A percentile compares a stretch with the other conserved stretches of the same genome.
Conservation (phyloP, 92 coral and sea anemone species). For the Micromussa lordhowensis region DNA sequence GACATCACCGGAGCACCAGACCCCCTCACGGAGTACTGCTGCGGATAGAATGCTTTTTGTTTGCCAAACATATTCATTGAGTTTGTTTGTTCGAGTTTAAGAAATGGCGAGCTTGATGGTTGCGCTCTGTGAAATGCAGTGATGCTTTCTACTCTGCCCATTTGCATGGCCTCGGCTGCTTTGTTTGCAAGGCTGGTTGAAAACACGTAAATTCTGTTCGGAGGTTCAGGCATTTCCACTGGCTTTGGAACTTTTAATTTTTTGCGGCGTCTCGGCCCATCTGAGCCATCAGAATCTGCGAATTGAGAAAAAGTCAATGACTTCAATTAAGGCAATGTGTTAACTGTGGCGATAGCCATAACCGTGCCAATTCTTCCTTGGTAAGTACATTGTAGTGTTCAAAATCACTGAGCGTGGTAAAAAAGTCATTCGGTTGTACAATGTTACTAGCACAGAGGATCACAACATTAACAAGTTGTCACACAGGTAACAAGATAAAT, state of each 20-base stretch:
- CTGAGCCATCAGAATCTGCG: constrained; percentile 95
- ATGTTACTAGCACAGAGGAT: no score
- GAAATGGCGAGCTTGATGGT: constrained; percentile 82
- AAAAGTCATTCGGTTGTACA: neutral
- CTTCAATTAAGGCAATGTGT: neutral
- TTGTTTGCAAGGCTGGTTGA: constrained; percentile 98
- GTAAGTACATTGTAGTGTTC: no score
- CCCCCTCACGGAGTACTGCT: constrained; percentile 61
- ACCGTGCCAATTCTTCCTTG: no score
- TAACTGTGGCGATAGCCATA: neutral
- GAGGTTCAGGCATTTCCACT: constrained; percentile 79
- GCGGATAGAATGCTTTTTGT: constrained; percentile 78
- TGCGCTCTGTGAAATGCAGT: constrained; percentile 93
- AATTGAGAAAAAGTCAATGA: neutral
- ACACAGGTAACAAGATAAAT: no score
- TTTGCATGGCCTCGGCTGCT: constrained; percentile 95
- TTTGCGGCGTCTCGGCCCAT: constrained; percentile 86
- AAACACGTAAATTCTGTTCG: constrained; percentile 90
- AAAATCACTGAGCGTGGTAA: neutral
- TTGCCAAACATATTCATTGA: constrained; percentile 73
- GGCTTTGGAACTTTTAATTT: constrained; percentile 68
- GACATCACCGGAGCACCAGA: constrained; percentile 52
- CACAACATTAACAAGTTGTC: no score
- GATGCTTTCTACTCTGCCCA: constrained; percentile 86
- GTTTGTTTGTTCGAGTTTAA: constrained; percentile 73